A percentile compares a stretch with the other conserved stretches of the same genome.
These are phyloP conservation scores for Drosophila triauraria DNA, from an alignment of 1,140 invertebrate species.

Conservation along the genomic window DNA sequence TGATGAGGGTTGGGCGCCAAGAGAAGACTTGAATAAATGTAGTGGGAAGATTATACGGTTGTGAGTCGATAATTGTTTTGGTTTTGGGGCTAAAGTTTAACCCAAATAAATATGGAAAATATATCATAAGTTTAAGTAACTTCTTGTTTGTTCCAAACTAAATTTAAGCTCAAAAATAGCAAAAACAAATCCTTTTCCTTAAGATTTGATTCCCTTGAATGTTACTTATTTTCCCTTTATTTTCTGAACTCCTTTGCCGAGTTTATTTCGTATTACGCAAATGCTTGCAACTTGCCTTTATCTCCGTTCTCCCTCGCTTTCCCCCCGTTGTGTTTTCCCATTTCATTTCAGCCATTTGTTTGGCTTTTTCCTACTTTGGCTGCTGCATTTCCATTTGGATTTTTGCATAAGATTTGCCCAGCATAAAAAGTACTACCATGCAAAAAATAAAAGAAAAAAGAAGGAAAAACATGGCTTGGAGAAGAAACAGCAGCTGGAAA, in stretches of 20 bases:
- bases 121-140: too few relatives aligned
- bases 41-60: conserved; percentile 27
- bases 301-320: background rate
- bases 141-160: too few relatives aligned
- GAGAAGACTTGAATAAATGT: conserved; percentile 12
- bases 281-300: conserved; percentile 31
- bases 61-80: conserved; percentile 1
- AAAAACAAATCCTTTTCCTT: background rate
- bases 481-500: conserved; percentile 30
- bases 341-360: conserved; percentile 36
- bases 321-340: background rate
- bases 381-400: conserved; percentile 71
- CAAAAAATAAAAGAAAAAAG: conserved; percentile 4
- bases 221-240: background rate
- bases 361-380: conserved; percentile 36
- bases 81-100: background rate
- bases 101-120: background rate
- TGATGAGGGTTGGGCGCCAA: conserved; percentile 1
- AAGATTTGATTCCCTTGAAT: background rate
- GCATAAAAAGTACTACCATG: conserved; percentile 13
- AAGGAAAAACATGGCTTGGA: conserved; percentile 13
- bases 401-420: conserved; percentile 75
- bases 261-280: conserved; percentile 16
- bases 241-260: conserved; percentile 9
- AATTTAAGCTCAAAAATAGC: too few relatives aligned